Evolutionary conservation across 2,113 vertebrate genomes (phyloP).

Genomic region (Albula glossodonta): DNA sequence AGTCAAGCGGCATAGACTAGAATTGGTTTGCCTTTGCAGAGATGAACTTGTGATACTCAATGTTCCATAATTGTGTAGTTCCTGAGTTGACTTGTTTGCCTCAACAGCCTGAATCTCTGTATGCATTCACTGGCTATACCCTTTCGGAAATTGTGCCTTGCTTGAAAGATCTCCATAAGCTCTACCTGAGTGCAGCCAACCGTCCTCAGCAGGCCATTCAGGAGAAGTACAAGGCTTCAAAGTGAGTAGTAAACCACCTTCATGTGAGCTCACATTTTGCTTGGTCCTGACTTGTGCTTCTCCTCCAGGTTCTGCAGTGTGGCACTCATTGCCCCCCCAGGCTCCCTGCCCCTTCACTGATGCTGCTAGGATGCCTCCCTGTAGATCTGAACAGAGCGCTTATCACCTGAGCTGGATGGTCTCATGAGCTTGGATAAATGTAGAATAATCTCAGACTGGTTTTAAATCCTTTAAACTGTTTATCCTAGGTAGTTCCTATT

Average conservation of each 20-base stretch:
- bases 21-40: too few species aligned
- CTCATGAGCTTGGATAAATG: neutral
- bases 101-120: constrained; percentile 79
- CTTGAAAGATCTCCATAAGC: constrained; percentile 79
- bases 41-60: too few species aligned
- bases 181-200: constrained; percentile 64
- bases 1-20: too few species aligned
- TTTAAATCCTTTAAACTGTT: neutral
- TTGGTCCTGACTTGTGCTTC: neutral
- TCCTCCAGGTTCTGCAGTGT: constrained; percentile 57
- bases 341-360: constrained; percentile 44
- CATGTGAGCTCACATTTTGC: neutral
- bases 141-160: constrained; percentile 80
- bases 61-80: too few species aligned
- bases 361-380: neutral
- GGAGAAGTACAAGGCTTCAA: constrained; percentile 81
- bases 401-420: constrained; percentile 2
- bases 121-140: constrained; percentile 82
- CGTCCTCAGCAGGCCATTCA: constrained; percentile 80
- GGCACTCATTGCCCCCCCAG: constrained; percentile 55
- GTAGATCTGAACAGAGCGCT: constrained; percentile 38
- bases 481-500: constrained; percentile 25
- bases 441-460: constrained; percentile 19
- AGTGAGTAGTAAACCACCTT: constrained; percentile 66
- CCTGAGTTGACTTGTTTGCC: constrained; percentile 14